phyloP scores from a whole-genome alignment of 2,113 vertebrate species.

The Mesoclemmys tuberculata region DNA sequence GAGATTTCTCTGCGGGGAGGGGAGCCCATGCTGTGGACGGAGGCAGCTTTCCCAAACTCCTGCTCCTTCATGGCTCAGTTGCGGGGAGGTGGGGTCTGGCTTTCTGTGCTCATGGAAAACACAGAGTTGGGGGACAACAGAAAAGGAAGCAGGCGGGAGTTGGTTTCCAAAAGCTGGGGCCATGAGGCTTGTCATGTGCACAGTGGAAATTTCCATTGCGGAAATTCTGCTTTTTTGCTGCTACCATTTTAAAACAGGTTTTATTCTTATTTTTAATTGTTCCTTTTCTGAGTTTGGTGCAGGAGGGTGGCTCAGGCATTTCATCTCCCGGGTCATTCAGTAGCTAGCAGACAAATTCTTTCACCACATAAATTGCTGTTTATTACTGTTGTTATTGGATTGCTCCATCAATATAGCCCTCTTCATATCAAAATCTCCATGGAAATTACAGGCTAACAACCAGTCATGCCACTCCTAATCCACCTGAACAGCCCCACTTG shows the following conservation, averaged over 20 bases:
- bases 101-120: background rate
- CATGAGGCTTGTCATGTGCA: background rate
- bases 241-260: constrained; percentile 5
- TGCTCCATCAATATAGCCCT: background rate
- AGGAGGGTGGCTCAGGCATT: constrained; percentile 12
- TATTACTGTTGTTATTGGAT: background rate
- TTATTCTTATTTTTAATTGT: constrained; percentile 22
- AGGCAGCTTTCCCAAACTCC: background rate
- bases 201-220: constrained; percentile 34
- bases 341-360: constrained; percentile 21
- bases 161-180: constrained; percentile 1
- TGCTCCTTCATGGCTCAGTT: background rate
- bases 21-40: background rate
- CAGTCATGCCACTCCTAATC: background rate
- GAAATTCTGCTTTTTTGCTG: background rate
- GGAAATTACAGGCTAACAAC: background rate
- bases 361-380: background rate
- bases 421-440: background rate
- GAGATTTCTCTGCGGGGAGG: no score
- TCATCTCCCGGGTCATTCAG: background rate
- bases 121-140: constrained; percentile 33
- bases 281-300: background rate
- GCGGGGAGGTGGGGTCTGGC: background rate
- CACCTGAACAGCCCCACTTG: background rate
- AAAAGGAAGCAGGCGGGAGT: constrained; percentile 22